A percentile compares a stretch with the other conserved stretches of the same genome.
Evolutionary conservation across 1,140 invertebrate species (phyloP).

Genomic region (Holotrichia oblita): DNA sequence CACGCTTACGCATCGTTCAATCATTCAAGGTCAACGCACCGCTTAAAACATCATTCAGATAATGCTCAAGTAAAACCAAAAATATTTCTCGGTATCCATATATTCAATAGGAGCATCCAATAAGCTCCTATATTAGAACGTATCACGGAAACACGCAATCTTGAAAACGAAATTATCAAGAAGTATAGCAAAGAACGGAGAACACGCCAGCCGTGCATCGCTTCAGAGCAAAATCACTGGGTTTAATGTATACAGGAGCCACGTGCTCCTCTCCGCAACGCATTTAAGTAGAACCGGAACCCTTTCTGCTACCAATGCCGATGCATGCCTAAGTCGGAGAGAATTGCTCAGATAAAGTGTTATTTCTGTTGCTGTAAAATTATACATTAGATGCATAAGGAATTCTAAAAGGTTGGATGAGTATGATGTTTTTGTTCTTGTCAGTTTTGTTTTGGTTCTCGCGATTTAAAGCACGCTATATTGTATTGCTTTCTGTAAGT

Average conservation of each 20-base stretch:
- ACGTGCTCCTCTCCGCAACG: neutral
- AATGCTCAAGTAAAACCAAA: no score
- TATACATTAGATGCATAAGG: slow-evolving; percentile 6
- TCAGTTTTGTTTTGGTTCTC: neutral
- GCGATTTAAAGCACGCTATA: no score
- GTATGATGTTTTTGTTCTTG: neutral
- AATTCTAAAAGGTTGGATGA: neutral
- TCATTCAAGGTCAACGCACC: neutral
- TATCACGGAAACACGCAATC: no score
- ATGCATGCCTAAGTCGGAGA: neutral
- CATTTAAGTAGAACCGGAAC: neutral
- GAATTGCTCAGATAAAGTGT: neutral
- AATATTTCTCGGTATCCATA: no score
- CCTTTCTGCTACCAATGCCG: neutral
- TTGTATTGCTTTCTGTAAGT: no score
- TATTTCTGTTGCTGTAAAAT: neutral
- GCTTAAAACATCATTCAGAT: no score
- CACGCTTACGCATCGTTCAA: neutral
- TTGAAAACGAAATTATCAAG: no score
- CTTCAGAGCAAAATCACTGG: neutral
- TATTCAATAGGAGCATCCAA: no score
- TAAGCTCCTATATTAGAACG: no score
- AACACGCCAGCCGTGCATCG: neutral
- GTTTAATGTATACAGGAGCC: neutral
- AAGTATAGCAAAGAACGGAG: neutral